Conservation (phyloP, 2,888 invertebrate species). For the Sacculina carcini region DNA sequence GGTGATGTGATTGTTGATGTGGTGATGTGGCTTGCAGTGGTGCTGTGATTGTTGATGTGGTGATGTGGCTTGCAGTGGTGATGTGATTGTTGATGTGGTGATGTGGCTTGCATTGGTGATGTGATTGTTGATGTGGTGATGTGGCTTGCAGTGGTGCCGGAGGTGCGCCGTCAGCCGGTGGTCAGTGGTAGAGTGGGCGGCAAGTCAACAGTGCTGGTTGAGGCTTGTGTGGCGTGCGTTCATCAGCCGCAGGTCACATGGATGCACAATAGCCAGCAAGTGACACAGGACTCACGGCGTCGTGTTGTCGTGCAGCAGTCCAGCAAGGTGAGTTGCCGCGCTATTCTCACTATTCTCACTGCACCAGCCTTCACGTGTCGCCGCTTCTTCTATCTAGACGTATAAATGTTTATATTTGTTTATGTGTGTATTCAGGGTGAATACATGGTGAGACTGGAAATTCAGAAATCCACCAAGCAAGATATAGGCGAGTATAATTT, state of each 20-base stretch:
- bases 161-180: conserved; percentile 3
- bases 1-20: no score
- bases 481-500: conserved; percentile 76
- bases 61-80: no score
- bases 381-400: neutral
- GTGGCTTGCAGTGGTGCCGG: no score
- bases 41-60: no score
- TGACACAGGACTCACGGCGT: conserved; percentile 47
- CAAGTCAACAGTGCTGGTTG: conserved; percentile 72
- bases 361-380: neutral
- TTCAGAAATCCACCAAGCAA: conserved; percentile 44
- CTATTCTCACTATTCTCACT: neutral
- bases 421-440: conserved; percentile 35
- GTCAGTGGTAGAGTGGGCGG: conserved; percentile 58
- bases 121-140: no score
- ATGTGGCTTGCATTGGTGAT: no score
- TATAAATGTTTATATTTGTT: neutral
- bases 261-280: conserved; percentile 60
- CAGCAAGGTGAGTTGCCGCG: conserved; percentile 32
- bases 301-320: conserved; percentile 48
- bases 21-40: no score
- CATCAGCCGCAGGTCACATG: conserved; percentile 79
- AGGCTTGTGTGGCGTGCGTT: conserved; percentile 75
- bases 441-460: conserved; percentile 68
- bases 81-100: no score